Evolutionary conservation across 2,797 vertebrate species (phyloP), one percentile per base, ranked within the genome.

Genomic region (Loris lydekkerianus): DNA sequence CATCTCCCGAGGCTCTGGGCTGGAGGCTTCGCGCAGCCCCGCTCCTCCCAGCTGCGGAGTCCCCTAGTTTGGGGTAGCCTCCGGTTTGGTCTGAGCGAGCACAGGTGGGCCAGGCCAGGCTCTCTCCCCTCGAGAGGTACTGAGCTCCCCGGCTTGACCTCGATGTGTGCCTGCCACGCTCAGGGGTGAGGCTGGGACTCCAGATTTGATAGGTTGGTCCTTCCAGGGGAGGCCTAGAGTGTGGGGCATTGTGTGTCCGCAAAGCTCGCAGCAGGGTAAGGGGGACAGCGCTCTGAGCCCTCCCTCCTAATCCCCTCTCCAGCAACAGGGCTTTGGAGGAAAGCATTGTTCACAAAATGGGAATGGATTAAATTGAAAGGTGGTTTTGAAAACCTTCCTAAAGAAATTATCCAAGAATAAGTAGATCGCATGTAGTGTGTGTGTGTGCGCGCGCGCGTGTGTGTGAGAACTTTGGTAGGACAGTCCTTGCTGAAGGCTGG

Each of bases 321-420:
- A 34, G 61, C 6, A 23, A 92, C 5, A 9, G 29, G 14, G 20
- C 61, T 63, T 56, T 18, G 20, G 80, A 46, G 67, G 78, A 53
- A 82, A 67, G 25, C 88, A 7, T 29, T 65, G 70, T 60, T 89
- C 37, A 86, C 53, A 20, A 40, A 80, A 49, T 37, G 56, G 58
- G 61, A 93, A 76, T 80, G 70, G 76, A 34, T 80, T 34, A 58
- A 58, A 83, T 27, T 29, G 56, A 95, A 87, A 89, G 49, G 86
- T 72, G 53, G 37, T 34, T 86, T 92, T 73, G 87, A 88, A 61
- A 40, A 65, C 65, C 65, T 67, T 65, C 37, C 73, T 77, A 56
- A 56, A 61, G 56, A 93, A 70, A 69, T 63, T 34, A 84, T 61
- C 81, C 43, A 69, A 77, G 86, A 76, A 61, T 34, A 56, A 73